These are phyloP conservation scores for Capreolus pygargus DNA, from an alignment of 2,113 vertebrate species.

Conservation along the genomic window DNA sequence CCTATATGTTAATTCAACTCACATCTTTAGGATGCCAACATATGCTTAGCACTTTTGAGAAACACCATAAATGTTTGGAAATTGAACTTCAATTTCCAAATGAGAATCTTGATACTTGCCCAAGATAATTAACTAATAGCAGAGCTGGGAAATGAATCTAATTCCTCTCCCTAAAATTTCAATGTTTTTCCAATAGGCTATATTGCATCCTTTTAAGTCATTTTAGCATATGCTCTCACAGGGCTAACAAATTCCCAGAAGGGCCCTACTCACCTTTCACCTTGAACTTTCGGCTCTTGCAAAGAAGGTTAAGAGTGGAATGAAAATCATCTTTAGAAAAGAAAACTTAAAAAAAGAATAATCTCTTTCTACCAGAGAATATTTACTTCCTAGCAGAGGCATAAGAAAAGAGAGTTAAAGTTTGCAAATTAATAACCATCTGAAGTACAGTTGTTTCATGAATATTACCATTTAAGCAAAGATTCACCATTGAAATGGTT, in stretches of 20 bases:
- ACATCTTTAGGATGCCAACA: background rate
- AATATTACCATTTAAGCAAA: background rate
- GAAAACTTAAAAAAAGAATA: background rate
- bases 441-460: background rate
- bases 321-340: background rate
- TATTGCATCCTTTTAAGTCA: background rate
- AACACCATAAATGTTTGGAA: background rate
- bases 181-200: background rate
- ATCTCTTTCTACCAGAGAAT: background rate
- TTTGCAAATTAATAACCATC: background rate
- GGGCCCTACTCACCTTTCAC: background rate
- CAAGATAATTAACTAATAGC: background rate
- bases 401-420: background rate
- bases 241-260: background rate
- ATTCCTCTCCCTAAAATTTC: background rate
- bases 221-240: background rate
- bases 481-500: background rate
- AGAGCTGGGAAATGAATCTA: background rate
- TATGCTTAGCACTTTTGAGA: background rate
- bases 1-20: background rate
- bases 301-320: background rate
- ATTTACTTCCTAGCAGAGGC: background rate
- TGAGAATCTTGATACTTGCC: background rate
- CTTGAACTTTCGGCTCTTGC: background rate
- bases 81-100: background rate